A percentile compares a stretch with the other conserved stretches of the same genome.
phyloP scores from a whole-genome alignment of 2,888 invertebrate species.

The Diadegma fenestrale region DNA sequence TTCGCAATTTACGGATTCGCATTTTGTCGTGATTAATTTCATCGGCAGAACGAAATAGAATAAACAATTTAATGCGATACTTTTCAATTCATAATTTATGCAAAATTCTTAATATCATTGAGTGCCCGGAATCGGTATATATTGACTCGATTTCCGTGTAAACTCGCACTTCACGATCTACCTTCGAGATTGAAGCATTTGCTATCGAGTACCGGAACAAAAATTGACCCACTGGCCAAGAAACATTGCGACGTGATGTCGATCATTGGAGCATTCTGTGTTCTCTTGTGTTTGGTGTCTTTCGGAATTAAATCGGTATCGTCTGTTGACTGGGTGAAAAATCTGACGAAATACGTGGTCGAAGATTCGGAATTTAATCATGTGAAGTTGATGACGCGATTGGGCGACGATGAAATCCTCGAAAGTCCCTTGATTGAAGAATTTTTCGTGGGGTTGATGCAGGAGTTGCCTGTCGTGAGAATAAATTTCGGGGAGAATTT shows the following conservation, averaged over 20 bases:
- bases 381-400: background rate
- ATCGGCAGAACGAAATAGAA: too few relatives aligned
- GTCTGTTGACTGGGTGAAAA: background rate
- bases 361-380: constrained; percentile 3
- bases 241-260: background rate
- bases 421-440: background rate
- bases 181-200: background rate
- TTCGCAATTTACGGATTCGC: too few relatives aligned
- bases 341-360: background rate
- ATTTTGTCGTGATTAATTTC: too few relatives aligned
- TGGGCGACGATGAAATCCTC: background rate
- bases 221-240: background rate
- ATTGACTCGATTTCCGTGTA: too few relatives aligned
- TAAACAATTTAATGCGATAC: too few relatives aligned
- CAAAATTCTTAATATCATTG: too few relatives aligned
- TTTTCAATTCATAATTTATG: too few relatives aligned
- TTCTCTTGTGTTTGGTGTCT: background rate
- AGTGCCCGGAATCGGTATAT: too few relatives aligned
- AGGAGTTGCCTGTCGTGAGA: background rate
- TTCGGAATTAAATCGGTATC: background rate
- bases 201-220: background rate
- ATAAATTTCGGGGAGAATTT: background rate
- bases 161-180: too few relatives aligned
- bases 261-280: background rate
- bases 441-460: background rate